Percentiles rank a stretch among this genome's conserved stretches.
Conservation (phyloP, 2,113 vertebrate genomes). For the Crypturellus undulatus region DNA sequence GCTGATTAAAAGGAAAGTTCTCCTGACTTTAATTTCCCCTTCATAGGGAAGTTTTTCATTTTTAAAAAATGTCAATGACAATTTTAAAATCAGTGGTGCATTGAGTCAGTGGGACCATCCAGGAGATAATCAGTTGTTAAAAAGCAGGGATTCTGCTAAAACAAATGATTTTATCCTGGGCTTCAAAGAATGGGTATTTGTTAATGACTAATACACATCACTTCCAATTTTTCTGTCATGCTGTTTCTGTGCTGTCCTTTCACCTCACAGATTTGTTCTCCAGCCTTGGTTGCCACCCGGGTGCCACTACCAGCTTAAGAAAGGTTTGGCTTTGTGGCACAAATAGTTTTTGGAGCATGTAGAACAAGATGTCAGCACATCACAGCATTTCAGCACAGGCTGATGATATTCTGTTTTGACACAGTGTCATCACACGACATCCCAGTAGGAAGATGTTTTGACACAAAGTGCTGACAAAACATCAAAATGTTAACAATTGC, state of each 20-base stretch:
- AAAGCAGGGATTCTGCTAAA: neutral
- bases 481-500: slow-evolving; percentile 61
- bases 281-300: neutral
- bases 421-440: slow-evolving; percentile 32
- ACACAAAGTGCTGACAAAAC: slow-evolving; percentile 66
- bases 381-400: neutral
- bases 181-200: neutral
- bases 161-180: neutral
- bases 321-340: neutral
- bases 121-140: neutral
- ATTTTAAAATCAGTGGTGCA: neutral
- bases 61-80: neutral
- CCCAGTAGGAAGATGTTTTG: slow-evolving; percentile 61
- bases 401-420: slow-evolving; percentile 64
- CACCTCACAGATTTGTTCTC: neutral
- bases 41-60: neutral
- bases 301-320: neutral
- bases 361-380: slow-evolving; percentile 24
- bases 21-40: neutral
- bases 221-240: neutral
- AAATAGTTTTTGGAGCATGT: slow-evolving; percentile 14
- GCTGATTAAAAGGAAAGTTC: neutral
- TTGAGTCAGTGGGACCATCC: neutral
- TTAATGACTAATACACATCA: neutral
- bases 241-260: neutral